Evolutionary conservation across 2,797 vertebrate species (phyloP).

Genomic region (Erithacus rubecula): DNA sequence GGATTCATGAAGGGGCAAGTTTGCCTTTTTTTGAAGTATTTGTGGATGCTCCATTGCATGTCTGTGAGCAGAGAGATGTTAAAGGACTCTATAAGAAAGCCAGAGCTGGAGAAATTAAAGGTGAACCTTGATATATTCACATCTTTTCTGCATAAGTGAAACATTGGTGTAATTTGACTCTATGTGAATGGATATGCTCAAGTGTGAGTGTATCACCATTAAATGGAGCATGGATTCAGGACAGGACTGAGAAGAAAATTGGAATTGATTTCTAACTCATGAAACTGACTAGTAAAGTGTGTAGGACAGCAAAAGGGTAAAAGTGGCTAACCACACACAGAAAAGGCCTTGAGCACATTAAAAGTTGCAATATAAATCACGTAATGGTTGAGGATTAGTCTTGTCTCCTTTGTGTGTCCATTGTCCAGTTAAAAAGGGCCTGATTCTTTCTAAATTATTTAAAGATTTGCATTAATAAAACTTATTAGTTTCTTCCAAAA

Average conservation of each 20-base stretch:
- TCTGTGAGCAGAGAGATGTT: slow-evolving; percentile 96
- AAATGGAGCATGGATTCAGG: neutral
- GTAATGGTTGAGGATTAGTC: neutral
- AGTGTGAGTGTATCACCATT: neutral
- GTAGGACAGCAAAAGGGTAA: neutral
- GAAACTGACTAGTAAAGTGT: neutral
- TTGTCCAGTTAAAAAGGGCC: neutral
- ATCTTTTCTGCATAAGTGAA: neutral
- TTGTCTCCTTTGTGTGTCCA: neutral
- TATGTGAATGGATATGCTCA: rapidly evolving
- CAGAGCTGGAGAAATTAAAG: slow-evolving; percentile 96
- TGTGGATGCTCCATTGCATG: slow-evolving; percentile 94
- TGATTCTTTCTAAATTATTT: neutral
- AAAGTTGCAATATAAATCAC: neutral
- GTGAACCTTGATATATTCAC: slow-evolving; percentile 64
- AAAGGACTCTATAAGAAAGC: slow-evolving; percentile 98
- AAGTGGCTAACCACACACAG: neutral
- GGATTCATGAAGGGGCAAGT: slow-evolving; percentile 91
- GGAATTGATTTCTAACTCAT: neutral
- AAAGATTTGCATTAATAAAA: neutral
- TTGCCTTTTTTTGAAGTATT: slow-evolving; percentile 98
- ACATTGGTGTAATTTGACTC: neutral
- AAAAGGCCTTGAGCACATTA: neutral
- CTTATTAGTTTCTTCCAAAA: neutral
- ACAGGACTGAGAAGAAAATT: neutral